A percentile compares a stretch with the other conserved stretches of the same genome.
Evolutionary conservation across 2,888 invertebrate species (phyloP).

Genomic region (Lithophane semibrunnea): DNA sequence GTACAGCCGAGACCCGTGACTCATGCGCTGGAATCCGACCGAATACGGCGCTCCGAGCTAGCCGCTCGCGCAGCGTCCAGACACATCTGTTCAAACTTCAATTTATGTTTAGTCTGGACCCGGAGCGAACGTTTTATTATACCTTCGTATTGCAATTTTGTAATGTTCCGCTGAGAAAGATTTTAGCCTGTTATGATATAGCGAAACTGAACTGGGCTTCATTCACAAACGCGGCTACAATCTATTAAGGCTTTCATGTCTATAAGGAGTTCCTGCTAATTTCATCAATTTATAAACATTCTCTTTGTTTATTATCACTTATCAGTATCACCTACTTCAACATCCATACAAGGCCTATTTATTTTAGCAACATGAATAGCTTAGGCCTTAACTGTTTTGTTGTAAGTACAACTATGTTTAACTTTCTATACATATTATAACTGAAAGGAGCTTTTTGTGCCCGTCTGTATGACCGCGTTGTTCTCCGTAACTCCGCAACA

Average conservation of each 20-base stretch:
- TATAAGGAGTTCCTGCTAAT: background rate
- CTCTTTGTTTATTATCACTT: background rate
- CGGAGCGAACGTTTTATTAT: conserved; percentile 68
- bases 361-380: background rate
- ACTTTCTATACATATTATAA: too few species aligned
- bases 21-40: conserved; percentile 79
- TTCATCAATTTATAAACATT: background rate
- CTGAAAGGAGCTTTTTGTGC: too few species aligned
- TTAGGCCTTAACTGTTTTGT: background rate
- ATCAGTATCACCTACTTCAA: background rate
- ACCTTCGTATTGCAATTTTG: conserved; percentile 57
- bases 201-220: background rate
- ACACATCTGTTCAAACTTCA: conserved; percentile 65
- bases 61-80: conserved; percentile 55
- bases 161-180: conserved; percentile 25
- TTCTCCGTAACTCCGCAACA: background rate
- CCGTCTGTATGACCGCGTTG: background rate
- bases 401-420: background rate
- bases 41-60: conserved; percentile 71
- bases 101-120: conserved; percentile 76
- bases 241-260: background rate
- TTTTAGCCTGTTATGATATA: conserved; percentile 20
- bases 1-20: conserved; percentile 73
- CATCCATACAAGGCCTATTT: background rate
- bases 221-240: background rate